Evolutionary conservation across 2,888 invertebrate genomes (phyloP).

Genomic region (Strigamia maritima): DNA sequence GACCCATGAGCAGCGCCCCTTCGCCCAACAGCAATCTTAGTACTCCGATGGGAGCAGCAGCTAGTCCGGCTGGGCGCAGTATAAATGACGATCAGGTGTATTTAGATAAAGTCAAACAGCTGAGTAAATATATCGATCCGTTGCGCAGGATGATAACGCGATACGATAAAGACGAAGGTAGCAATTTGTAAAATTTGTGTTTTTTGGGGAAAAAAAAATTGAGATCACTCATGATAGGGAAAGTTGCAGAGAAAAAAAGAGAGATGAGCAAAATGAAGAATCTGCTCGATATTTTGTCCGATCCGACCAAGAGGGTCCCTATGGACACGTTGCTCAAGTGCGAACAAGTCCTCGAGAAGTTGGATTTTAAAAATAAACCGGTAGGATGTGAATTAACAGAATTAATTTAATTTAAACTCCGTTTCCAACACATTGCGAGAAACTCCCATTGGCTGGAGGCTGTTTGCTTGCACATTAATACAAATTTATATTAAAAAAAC

Average conservation of each 20-base stretch:
- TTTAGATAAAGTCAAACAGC: constrained; percentile 85
- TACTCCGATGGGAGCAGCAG: constrained; percentile 60
- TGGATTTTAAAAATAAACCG: constrained; percentile 60
- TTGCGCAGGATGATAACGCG: constrained; percentile 79
- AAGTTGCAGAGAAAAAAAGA: constrained; percentile 41
- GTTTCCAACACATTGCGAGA: too few species aligned
- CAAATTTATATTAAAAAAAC: too few species aligned
- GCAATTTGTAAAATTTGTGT: not conserved
- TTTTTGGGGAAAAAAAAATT: not conserved
- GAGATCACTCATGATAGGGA: not conserved
- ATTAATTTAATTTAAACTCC: too few species aligned
- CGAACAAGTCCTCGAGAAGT: constrained; percentile 84
- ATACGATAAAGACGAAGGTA: constrained; percentile 52
- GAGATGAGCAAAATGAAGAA: constrained; percentile 87
- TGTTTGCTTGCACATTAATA: too few species aligned
- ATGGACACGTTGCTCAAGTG: constrained; percentile 87
- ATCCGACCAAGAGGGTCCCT: constrained; percentile 82
- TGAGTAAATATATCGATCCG: constrained; percentile 92
- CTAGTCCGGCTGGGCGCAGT: constrained; percentile 47
- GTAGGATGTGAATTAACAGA: not conserved
- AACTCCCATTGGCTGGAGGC: too few species aligned
- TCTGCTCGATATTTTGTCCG: constrained; percentile 82
- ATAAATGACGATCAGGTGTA: constrained; percentile 80
- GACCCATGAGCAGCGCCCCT: constrained; percentile 55
- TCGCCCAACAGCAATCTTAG: constrained; percentile 81